Percentiles rank a stretch among this genome's conserved stretches.
Conservation (phyloP, 2,113 vertebrate species). For the Gorilla gorilla region DNA sequence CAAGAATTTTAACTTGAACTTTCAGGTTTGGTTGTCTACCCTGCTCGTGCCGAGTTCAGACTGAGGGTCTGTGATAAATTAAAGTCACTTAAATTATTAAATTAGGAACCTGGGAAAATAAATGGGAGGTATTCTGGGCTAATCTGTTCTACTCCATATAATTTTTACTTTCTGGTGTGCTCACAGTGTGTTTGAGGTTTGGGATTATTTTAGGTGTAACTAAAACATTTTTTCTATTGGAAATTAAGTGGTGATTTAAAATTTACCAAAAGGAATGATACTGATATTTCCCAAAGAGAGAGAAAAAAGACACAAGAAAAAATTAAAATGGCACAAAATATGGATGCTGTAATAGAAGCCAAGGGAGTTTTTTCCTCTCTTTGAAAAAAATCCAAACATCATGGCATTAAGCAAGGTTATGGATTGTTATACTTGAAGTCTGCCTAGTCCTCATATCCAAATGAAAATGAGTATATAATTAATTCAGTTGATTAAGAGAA, state of each 20-base stretch:
- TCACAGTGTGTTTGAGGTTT: background rate
- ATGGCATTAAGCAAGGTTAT: background rate
- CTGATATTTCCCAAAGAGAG: background rate
- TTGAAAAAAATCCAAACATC: background rate
- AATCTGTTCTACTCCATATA: background rate
- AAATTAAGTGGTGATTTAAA: conserved; percentile 6
- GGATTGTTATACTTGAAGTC: background rate
- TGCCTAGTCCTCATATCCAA: background rate
- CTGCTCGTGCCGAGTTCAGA: background rate
- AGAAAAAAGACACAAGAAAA: background rate
- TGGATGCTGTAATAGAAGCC: background rate
- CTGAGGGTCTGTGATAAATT: background rate
- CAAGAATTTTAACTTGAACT: background rate
- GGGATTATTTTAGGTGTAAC: background rate
- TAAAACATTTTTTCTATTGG: background rate
- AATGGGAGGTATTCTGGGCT: background rate
- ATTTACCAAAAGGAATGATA: background rate
- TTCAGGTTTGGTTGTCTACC: background rate
- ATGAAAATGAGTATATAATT: background rate
- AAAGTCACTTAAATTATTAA: background rate
- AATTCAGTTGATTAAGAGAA: background rate
- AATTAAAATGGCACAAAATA: background rate
- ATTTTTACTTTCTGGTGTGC: background rate
- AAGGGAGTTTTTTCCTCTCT: background rate
- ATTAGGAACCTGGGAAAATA: background rate